These are phyloP conservation scores for Lytechinus pictus DNA, from an alignment of 35 echinoderm and acorn worm genomes.

Conservation along the genomic window DNA sequence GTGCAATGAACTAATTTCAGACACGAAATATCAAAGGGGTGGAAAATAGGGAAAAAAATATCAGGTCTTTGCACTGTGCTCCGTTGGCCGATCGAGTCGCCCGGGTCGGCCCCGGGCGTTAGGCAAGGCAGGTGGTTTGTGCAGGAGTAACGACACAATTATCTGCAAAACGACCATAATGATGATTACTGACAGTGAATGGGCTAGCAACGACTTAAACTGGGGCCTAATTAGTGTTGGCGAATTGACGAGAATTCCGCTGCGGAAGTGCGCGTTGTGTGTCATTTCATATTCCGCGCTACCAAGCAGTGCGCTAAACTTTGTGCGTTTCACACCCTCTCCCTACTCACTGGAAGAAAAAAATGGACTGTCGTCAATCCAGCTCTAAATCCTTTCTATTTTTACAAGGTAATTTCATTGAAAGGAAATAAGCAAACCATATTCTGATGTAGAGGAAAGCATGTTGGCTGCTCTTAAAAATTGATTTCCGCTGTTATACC, in stretches of 20 bases:
- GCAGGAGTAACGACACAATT: conserved; percentile 43
- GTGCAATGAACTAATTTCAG: background rate
- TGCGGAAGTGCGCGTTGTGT: conserved; percentile 44
- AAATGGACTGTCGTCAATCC: background rate
- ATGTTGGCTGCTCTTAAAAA: conserved; percentile 14
- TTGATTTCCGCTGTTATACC: background rate
- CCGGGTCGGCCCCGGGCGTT: background rate
- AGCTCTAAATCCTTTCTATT: background rate
- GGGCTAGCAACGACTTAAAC: conserved; percentile 17
- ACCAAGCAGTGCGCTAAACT: background rate
- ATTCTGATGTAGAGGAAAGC: conserved; percentile 2
- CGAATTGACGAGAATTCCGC: conserved; percentile 47
- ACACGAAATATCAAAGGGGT: background rate
- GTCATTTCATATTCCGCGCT: background rate
- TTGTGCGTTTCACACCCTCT: background rate
- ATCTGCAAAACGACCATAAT: conserved; percentile 57
- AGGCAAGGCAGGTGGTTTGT: conserved; percentile 44
- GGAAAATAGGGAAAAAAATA: background rate
- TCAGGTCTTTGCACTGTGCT: conserved; percentile 35
- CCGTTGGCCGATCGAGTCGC: background rate
- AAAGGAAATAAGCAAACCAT: background rate
- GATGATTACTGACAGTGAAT: conserved; percentile 44
- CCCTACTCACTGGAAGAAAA: background rate
- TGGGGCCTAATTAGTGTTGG: conserved; percentile 42
- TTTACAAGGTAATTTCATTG: background rate